Evolutionary conservation across 2,888 invertebrate species (phyloP).

Genomic region (Drosophila meridiana): DNA sequence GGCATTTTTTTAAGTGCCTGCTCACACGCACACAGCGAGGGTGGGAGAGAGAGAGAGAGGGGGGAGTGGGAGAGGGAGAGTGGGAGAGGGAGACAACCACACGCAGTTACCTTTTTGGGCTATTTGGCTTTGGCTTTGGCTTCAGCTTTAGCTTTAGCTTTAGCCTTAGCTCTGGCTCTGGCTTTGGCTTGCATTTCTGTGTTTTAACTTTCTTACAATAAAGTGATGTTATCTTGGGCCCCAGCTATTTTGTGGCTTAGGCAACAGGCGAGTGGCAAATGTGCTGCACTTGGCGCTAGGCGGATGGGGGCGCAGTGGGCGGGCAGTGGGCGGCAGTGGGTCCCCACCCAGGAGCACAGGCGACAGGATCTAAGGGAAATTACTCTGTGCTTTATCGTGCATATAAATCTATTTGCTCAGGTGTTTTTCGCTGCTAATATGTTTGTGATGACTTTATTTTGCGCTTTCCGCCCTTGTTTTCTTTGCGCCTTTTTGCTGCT

Average conservation of each 20-base stretch:
- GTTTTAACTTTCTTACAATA: constrained; percentile 82
- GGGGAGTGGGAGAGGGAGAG: not conserved
- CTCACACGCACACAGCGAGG: constrained; percentile 12
- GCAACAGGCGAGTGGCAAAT: constrained; percentile 68
- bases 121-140: constrained; percentile 49
- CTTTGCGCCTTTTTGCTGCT: constrained; percentile 37
- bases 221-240: constrained; percentile 79
- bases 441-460: constrained; percentile 83
- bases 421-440: constrained; percentile 82
- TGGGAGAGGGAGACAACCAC: not conserved
- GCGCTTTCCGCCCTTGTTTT: constrained; percentile 70
- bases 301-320: too few relatives aligned
- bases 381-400: constrained; percentile 75
- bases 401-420: constrained; percentile 83
- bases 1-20: constrained; percentile 50
- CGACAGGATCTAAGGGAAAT: constrained; percentile 81
- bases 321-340: too few relatives aligned
- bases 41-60: not conserved
- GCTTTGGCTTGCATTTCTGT: constrained; percentile 74
- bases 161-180: constrained; percentile 17
- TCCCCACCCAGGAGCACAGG: constrained; percentile 27
- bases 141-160: constrained; percentile 46
- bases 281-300: constrained; percentile 12
- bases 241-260: constrained; percentile 80
- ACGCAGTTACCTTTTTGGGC: constrained; percentile 33